phyloP scores from a whole-genome alignment of 2,797 vertebrate genomes.

The Diceros bicornis region DNA sequence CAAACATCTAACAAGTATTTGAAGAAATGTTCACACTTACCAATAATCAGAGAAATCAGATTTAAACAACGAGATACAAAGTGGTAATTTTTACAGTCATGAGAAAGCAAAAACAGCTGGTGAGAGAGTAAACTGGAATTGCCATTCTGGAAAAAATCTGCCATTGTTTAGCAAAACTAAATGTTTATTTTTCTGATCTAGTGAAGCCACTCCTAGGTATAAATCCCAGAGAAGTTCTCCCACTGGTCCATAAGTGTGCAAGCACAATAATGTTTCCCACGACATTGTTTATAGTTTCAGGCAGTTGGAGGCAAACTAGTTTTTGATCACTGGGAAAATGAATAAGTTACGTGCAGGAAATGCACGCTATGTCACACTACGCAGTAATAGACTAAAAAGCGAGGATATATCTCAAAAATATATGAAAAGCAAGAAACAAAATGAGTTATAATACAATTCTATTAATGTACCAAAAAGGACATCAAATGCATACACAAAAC shows the following conservation, averaged over 20 bases:
- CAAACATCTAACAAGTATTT: background rate
- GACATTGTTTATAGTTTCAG: background rate
- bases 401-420: background rate
- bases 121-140: background rate
- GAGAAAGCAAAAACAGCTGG: background rate
- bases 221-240: background rate
- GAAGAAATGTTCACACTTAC: background rate
- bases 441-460: background rate
- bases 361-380: background rate
- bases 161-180: background rate
- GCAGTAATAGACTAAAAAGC: background rate
- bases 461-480: background rate
- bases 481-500: background rate
- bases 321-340: background rate
- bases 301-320: background rate
- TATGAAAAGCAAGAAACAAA: background rate
- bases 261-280: background rate
- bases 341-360: background rate
- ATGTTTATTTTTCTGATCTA: background rate
- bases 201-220: background rate
- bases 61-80: background rate
- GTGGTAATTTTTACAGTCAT: background rate
- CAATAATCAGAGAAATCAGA: background rate
- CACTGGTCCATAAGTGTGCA: background rate
- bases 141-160: background rate